A percentile compares a stretch with the other conserved stretches of the same genome.
Conservation (phyloP, 2,888 invertebrate species). For the Poecilobothrus nobilitatus region DNA sequence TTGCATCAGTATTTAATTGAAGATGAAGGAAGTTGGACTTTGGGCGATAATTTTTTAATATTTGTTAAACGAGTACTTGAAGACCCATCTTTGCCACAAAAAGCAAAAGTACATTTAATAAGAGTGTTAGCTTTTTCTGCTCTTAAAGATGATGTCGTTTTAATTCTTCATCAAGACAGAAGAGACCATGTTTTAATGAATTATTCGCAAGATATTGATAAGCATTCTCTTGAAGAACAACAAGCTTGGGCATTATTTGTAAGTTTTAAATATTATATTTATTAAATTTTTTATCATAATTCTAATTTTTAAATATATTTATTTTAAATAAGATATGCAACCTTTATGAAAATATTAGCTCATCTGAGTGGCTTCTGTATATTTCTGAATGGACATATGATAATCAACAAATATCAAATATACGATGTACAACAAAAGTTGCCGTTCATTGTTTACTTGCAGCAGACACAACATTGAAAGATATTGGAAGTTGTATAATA, state of each 20-base stretch:
- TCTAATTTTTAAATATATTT: not conserved
- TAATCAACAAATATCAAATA: constrained; percentile 73
- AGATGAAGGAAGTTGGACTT: constrained; percentile 86
- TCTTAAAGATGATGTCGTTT: constrained; percentile 79
- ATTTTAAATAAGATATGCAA: constrained; percentile 70
- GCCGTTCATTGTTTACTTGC: constrained; percentile 77
- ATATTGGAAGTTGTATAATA: constrained; percentile 75
- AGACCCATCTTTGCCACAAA: constrained; percentile 50
- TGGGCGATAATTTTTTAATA: constrained; percentile 77
- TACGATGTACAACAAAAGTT: constrained; percentile 82
- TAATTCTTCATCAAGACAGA: constrained; percentile 82
- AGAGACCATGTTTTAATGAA: constrained; percentile 82
- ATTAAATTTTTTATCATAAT: not conserved
- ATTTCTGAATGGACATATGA: constrained; percentile 84
- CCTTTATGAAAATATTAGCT: constrained; percentile 78
- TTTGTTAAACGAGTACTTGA: constrained; percentile 62
- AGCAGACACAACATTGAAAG: constrained; percentile 61
- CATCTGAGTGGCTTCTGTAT: constrained; percentile 88
- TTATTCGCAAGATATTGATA: constrained; percentile 73
- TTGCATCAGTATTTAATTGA: constrained; percentile 79
- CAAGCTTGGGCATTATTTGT: constrained; percentile 72
- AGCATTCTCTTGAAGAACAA: constrained; percentile 64
- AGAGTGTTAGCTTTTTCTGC: constrained; percentile 69
- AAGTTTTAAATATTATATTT: constrained; percentile 42
- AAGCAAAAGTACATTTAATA: constrained; percentile 57